Base-by-base conservation (phyloP, 92 coral and sea anemone genomes). In the Zoanthus sansibaricus region DNA sequence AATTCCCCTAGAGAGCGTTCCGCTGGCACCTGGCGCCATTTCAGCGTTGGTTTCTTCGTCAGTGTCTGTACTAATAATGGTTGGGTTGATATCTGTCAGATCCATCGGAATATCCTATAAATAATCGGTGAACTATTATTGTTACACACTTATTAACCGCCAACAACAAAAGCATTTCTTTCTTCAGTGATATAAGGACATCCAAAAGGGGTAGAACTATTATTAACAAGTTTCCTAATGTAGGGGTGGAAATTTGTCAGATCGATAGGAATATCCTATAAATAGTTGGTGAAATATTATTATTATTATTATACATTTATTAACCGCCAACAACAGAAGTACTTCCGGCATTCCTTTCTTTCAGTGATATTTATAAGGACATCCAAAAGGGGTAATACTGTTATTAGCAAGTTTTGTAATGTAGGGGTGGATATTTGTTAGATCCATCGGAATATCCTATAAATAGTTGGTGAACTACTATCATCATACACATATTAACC, bases 91-190 rank as follows among this genome's bases (percentile, higher is more conserved):
- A 62, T 97, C 98, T 9, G 99, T 97, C 83, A 97, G 89, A 73
- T 97, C 98, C 99, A 97, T 97, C 13, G 99, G 97, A 15, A 94
- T 96, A 9, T 97, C 98, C 99, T 95, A 52, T 10, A 21, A 70
- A 17, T n/a, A n/a, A 10, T 58, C 14, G n/a, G 20, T 14, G n/a
- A 62, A 62, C 7, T 62, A n/a, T 62, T 62, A n/a, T 62, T 16
- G n/a, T n/a, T n/a, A n/a, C n/a, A n/a, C 20, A 58, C 64, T 1
- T 33, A 3, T 33, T 33, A 33, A 33, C 42, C 42, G 42, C 3
- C 42, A 33, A 33, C 42, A 33, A 33, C 42, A 1, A 3, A 33
- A 33, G 42, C 42, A 33, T 33, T 33, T 3, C n/a, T 33, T 33
- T 33, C 42, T 33, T 33, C 42, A 33, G 42, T 33, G 1, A 33